These are phyloP conservation scores for Drosophila ficusphila DNA, from an alignment of 1,140 invertebrate genomes.

Conservation along the genomic window DNA sequence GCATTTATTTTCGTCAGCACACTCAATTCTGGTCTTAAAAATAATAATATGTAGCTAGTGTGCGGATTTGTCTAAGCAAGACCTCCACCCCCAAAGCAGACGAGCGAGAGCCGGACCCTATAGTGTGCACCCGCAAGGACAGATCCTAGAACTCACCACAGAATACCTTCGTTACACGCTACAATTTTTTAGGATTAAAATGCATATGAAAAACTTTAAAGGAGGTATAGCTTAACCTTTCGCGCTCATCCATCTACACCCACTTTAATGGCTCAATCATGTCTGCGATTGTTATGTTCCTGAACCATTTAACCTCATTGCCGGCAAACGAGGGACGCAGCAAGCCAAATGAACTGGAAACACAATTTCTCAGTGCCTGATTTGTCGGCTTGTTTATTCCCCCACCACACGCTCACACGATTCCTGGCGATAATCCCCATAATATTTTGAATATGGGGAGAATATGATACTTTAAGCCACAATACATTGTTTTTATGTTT, in stretches of 20 bases:
- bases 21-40: too few species aligned
- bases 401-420: constrained; percentile 6
- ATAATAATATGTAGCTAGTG: too few species aligned
- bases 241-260: neutral
- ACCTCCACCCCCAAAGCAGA: too few species aligned
- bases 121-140: too few species aligned
- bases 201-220: neutral
- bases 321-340: constrained; percentile 7
- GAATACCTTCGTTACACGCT: neutral
- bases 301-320: constrained; percentile 36
- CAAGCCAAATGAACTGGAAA: constrained; percentile 61
- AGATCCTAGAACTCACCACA: too few species aligned
- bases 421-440: constrained; percentile 8
- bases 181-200: neutral
- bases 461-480: constrained; percentile 75
- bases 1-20: too few species aligned
- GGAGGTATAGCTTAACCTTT: constrained; percentile 1
- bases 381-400: constrained; percentile 42
- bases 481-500: constrained; percentile 61
- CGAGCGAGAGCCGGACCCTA: too few species aligned
- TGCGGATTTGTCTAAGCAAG: too few species aligned
- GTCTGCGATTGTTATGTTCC: constrained; percentile 45
- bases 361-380: constrained; percentile 47
- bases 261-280: constrained; percentile 48
- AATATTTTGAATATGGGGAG: constrained; percentile 64